phyloP scores from a whole-genome alignment of 2,797 vertebrate species.

The Taenioides sp. region DNA sequence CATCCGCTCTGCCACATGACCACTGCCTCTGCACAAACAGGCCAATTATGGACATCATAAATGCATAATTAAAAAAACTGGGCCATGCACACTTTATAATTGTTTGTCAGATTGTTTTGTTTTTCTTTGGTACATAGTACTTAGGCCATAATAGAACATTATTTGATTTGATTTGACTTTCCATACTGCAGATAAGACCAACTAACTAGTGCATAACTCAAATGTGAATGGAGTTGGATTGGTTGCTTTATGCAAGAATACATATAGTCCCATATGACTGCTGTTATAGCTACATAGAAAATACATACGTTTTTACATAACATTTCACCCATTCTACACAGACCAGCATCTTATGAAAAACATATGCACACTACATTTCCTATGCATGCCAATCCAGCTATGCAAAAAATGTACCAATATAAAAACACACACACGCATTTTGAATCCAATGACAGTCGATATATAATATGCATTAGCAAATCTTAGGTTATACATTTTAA shows the following conservation, averaged over 20 bases:
- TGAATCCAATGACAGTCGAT: neutral
- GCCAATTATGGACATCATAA: slow-evolving; percentile 36
- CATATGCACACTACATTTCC: neutral
- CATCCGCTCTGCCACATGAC: slow-evolving; percentile 16
- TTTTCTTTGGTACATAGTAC: neutral
- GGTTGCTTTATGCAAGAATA: neutral
- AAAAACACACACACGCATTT: slow-evolving; percentile 1
- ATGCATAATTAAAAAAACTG: neutral
- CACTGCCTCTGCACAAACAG: slow-evolving; percentile 33
- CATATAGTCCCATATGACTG: no score
- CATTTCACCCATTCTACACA: slow-evolving; percentile 6
- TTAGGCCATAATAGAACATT: neutral
- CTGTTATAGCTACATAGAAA: slow-evolving; percentile 3
- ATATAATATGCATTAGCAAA: no score
- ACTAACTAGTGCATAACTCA: neutral
- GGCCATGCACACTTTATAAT: slow-evolving; percentile 25
- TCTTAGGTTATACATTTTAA: no score
- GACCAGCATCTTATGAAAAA: slow-evolving; percentile 9
- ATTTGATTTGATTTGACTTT: neutral
- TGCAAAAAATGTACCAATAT: neutral
- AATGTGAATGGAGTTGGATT: neutral
- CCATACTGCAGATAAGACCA: neutral
- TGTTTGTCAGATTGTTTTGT: neutral
- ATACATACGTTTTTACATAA: slow-evolving; percentile 13
- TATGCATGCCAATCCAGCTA: neutral